A percentile compares a stretch with the other conserved stretches of the same genome.
Evolutionary conservation across 2,888 invertebrate genomes (phyloP).

Genomic region (Luperina testacea): DNA sequence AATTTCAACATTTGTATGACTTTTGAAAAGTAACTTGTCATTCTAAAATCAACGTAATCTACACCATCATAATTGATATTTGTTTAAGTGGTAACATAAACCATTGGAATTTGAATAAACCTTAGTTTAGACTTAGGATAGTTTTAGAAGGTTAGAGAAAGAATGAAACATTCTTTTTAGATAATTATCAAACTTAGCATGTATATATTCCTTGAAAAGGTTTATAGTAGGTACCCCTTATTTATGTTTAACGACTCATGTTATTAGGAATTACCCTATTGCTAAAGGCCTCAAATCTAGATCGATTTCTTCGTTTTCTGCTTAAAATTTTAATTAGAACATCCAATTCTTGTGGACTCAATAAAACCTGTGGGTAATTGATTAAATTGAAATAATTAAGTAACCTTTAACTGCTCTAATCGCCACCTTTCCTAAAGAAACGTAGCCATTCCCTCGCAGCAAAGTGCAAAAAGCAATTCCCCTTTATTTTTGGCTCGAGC

Average conservation of each 20-base stretch:
- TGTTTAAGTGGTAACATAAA: too few relatives aligned
- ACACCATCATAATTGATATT: too few relatives aligned
- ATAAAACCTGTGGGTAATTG: not conserved
- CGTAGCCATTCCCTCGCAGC: not conserved
- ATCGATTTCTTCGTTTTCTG: not conserved
- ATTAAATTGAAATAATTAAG: not conserved
- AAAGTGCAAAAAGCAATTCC: slow-evolving; percentile 49
- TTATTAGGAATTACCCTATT: too few relatives aligned
- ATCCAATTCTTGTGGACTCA: not conserved
- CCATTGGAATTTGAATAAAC: too few relatives aligned
- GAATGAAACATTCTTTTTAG: not conserved
- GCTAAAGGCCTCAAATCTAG: not conserved
- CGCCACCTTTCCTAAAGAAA: slow-evolving; percentile 14
- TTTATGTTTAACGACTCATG: not conserved
- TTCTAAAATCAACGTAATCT: too few relatives aligned
- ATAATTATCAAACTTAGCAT: not conserved
- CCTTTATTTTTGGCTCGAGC: slow-evolving; percentile 51
- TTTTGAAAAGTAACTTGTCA: too few relatives aligned
- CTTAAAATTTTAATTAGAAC: not conserved
- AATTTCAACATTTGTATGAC: too few relatives aligned
- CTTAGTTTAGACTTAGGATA: too few relatives aligned
- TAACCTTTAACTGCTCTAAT: not conserved
- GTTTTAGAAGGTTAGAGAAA: not conserved
- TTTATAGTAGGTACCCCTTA: not conserved
- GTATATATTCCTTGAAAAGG: not conserved